Evolutionary conservation across 1,140 invertebrate genomes (phyloP).

Genomic region (Andricus grossulariae): DNA sequence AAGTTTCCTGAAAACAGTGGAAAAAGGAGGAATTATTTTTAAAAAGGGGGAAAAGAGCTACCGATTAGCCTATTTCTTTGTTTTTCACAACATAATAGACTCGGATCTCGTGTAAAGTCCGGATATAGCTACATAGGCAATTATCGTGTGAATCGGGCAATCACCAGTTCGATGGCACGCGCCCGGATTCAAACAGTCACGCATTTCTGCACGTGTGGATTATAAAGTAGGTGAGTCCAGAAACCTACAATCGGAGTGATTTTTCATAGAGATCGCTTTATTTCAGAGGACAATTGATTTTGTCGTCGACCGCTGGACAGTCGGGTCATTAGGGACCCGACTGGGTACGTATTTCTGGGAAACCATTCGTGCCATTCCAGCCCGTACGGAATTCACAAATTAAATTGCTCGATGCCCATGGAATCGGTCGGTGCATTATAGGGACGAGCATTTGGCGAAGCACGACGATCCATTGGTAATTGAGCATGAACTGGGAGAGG

Average conservation of each 20-base stretch:
- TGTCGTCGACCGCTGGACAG: slow-evolving; percentile 50
- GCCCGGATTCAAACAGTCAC: slow-evolving; percentile 9
- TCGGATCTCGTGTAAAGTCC: slow-evolving; percentile 3
- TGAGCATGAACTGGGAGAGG: slow-evolving; percentile 2
- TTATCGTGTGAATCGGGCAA: slow-evolving; percentile 24
- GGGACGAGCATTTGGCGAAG: slow-evolving; percentile 51
- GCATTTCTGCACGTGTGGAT: slow-evolving; percentile 17
- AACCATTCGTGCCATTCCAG: slow-evolving; percentile 58
- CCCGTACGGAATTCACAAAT: slow-evolving; percentile 66
- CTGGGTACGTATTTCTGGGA: slow-evolving; percentile 57
- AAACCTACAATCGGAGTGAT: neutral
- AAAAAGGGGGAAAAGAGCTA: too few species aligned
- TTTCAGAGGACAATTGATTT: slow-evolving; percentile 55
- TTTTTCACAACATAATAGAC: neutral
- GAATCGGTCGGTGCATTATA: slow-evolving; percentile 61
- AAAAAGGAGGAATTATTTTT: too few species aligned
- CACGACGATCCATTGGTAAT: slow-evolving; percentile 43
- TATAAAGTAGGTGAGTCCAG: slow-evolving; percentile 4
- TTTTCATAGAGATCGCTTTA: slow-evolving; percentile 4
- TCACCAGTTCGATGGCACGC: slow-evolving; percentile 24
- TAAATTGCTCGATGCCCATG: slow-evolving; percentile 65
- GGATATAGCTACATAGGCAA: slow-evolving; percentile 1
- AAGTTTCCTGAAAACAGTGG: too few species aligned
- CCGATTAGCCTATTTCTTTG: too few species aligned
- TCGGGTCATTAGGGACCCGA: slow-evolving; percentile 58